Percentiles rank a stretch among this genome's conserved stretches.
phyloP scores from a whole-genome alignment of 2,797 vertebrate genomes.

The Chromis chromis region DNA sequence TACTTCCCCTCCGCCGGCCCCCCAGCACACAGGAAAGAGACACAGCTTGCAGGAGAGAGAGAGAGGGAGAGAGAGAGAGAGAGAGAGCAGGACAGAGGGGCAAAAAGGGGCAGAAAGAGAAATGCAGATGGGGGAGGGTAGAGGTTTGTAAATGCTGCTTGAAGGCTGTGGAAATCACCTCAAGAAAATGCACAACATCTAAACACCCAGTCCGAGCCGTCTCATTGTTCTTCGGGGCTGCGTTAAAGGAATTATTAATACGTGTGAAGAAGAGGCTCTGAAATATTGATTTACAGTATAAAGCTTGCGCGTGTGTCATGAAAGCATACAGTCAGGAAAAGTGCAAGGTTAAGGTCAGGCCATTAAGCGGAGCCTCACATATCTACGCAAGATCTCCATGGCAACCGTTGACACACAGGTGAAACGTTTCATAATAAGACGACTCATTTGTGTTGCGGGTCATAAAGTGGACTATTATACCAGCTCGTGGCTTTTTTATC shows the following conservation, averaged over 20 bases:
- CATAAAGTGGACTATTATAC: slow-evolving; percentile 47
- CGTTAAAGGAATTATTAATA: slow-evolving; percentile 30
- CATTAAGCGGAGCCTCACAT: slow-evolving; percentile 65
- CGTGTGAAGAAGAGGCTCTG: slow-evolving; percentile 28
- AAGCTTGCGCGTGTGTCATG: slow-evolving; percentile 58
- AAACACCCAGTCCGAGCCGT: slow-evolving; percentile 7
- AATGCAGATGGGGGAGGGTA: slow-evolving; percentile 79
- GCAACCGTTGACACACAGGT: slow-evolving; percentile 73
- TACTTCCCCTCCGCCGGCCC: slow-evolving; percentile 82
- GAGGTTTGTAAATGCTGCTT: slow-evolving; percentile 72
- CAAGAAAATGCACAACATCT: slow-evolving; percentile 23
- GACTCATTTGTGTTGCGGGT: slow-evolving; percentile 54
- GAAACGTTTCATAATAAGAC: slow-evolving; percentile 70
- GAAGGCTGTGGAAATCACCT: slow-evolving; percentile 55
- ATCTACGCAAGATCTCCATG: slow-evolving; percentile 75
- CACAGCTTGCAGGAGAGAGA: slow-evolving; percentile 70
- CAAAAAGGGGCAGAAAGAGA: slow-evolving; percentile 76
- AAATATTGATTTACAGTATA: slow-evolving; percentile 66
- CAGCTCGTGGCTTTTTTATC: slow-evolving; percentile 42
- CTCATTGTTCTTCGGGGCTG: not conserved
- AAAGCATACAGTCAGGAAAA: slow-evolving; percentile 58
- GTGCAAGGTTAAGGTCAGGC: slow-evolving; percentile 75
- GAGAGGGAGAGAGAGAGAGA: slow-evolving; percentile 36
- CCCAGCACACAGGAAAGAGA: slow-evolving; percentile 82
- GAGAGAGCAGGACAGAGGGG: slow-evolving; percentile 69